These are phyloP conservation scores for Frieseomelitta varia DNA, from an alignment of 1,140 invertebrate species.

Conservation along the genomic window DNA sequence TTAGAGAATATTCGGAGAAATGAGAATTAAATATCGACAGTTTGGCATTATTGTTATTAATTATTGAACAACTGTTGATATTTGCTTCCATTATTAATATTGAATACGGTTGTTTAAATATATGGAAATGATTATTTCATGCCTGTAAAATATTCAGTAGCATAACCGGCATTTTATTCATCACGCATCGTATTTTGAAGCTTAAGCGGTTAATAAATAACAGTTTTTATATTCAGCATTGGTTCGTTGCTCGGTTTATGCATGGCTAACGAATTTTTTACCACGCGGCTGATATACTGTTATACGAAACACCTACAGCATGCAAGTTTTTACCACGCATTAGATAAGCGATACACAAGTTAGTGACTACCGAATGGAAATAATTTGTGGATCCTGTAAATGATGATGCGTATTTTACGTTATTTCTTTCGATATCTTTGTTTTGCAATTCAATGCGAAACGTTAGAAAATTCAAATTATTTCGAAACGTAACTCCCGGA, in stretches of 20 bases:
- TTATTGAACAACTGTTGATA: neutral
- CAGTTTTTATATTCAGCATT: no score
- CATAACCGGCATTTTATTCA: neutral
- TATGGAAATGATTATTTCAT: neutral
- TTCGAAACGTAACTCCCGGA: neutral
- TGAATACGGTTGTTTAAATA: neutral
- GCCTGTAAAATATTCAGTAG: neutral
- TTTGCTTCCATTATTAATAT: neutral
- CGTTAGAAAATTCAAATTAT: neutral
- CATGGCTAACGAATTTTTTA: conserved; percentile 32
- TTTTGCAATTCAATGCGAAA: no score
- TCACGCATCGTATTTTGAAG: neutral
- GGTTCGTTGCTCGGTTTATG: neutral
- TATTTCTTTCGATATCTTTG: neutral
- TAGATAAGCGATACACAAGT: conserved; percentile 6
- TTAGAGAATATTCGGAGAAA: neutral
- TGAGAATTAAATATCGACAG: neutral
- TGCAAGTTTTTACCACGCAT: conserved; percentile 10
- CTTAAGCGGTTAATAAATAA: conserved; percentile 16
- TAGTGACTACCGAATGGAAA: neutral
- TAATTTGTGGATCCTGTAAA: neutral
- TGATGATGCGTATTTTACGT: neutral
- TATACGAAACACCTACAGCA: neutral
- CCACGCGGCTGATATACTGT: conserved; percentile 25
- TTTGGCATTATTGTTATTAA: neutral